phyloP scores from a whole-genome alignment of 2,888 invertebrate species.

The Linnaemya vulpina region DNA sequence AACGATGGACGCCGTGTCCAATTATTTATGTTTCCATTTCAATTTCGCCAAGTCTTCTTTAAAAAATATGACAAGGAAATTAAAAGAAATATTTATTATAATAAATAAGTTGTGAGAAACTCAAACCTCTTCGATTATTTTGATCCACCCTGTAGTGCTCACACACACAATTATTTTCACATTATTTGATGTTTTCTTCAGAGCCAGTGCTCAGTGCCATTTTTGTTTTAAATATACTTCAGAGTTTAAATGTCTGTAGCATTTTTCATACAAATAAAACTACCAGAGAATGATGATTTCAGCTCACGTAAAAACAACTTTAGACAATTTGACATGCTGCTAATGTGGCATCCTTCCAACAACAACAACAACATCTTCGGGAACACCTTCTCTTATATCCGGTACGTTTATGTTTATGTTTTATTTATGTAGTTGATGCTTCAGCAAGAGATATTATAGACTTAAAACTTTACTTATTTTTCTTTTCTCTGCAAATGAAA shows the following conservation, averaged over 20 bases:
- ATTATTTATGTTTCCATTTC: too few species aligned
- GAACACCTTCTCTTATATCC: not conserved
- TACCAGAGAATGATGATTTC: constrained; percentile 44
- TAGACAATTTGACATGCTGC: constrained; percentile 70
- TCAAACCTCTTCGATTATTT: too few species aligned
- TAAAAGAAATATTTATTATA: too few species aligned
- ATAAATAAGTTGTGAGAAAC: too few species aligned
- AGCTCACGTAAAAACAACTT: constrained; percentile 69
- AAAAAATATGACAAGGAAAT: too few species aligned
- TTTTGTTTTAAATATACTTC: too few species aligned
- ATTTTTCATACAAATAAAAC: not conserved
- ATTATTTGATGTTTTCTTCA: too few species aligned
- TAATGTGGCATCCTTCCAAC: constrained; percentile 67
- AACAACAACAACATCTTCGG: constrained; percentile 13
- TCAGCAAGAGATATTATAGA: not conserved
- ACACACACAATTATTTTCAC: too few species aligned
- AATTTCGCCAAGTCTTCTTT: too few species aligned
- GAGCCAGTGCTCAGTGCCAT: too few species aligned
- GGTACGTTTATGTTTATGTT: not conserved
- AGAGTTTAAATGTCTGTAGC: not conserved
- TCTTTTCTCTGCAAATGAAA: constrained; percentile 40
- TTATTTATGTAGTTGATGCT: not conserved
- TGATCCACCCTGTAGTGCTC: too few species aligned
- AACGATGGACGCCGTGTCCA: too few species aligned
- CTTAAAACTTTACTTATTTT: constrained; percentile 7